Evolutionary conservation across 2,113 vertebrate species (phyloP).

Genomic region (Oplegnathus fasciatus): DNA sequence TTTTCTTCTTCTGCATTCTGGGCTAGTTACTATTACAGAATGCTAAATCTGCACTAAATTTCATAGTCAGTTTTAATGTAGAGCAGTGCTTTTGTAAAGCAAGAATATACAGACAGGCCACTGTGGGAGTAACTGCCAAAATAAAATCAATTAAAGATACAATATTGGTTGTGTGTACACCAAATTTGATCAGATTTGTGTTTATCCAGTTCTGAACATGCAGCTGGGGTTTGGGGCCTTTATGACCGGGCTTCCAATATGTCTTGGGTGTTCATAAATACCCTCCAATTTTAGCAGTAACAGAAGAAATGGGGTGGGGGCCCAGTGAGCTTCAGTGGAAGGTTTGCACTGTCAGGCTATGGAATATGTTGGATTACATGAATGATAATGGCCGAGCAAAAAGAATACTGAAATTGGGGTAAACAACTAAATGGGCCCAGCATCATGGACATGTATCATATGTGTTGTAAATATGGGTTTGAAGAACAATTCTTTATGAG

Average conservation of each 20-base stretch:
- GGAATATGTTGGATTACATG: too few species aligned
- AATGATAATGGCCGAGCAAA: not conserved
- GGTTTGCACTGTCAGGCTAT: too few species aligned
- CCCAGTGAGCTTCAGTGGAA: too few species aligned
- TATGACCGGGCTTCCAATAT: not conserved
- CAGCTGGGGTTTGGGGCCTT: not conserved
- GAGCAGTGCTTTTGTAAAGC: not conserved
- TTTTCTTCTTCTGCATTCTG: not conserved
- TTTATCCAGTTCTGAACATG: not conserved
- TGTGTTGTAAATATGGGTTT: not conserved
- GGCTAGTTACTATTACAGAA: not conserved
- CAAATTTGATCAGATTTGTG: not conserved
- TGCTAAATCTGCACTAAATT: not conserved
- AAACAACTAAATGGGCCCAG: not conserved
- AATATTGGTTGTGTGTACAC: not conserved
- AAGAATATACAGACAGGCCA: not conserved
- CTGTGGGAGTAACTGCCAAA: not conserved
- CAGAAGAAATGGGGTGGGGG: too few species aligned
- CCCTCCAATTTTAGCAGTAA: too few species aligned
- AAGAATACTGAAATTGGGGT: not conserved
- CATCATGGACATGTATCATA: not conserved
- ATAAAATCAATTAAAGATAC: not conserved
- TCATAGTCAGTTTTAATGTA: not conserved
- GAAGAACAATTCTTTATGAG: not conserved
- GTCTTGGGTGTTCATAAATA: not conserved